Percentiles rank a stretch among this genome's conserved stretches.
These are phyloP conservation scores for Paedocypris sp. DNA, from an alignment of 2,113 vertebrate genomes.

Conservation along the genomic window DNA sequence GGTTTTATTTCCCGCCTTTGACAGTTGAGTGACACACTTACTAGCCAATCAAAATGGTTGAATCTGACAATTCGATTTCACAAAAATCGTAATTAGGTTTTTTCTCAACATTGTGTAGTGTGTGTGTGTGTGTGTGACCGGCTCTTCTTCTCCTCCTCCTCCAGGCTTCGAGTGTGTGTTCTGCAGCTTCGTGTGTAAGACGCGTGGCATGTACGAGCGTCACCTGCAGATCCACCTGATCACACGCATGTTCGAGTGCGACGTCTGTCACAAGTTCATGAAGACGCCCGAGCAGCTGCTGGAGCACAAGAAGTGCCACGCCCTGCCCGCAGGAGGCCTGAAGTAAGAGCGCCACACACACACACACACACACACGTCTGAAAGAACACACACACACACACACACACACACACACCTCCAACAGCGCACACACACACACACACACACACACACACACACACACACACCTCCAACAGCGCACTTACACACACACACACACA, in stretches of 20 bases:
- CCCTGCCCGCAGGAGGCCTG: slow-evolving; percentile 98
- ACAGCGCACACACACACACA: too few relatives aligned
- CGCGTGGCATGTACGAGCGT: slow-evolving; percentile 94
- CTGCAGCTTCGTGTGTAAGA: slow-evolving; percentile 99
- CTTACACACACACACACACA: too few relatives aligned
- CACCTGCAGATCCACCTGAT: slow-evolving; percentile 98
- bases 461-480: too few relatives aligned
- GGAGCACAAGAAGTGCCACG: slow-evolving; percentile 99
- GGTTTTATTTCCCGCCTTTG: too few relatives aligned
- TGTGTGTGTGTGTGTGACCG: neutral
- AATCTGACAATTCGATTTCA: too few relatives aligned
- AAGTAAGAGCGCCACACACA: slow-evolving; percentile 99
- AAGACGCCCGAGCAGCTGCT: slow-evolving; percentile 97
- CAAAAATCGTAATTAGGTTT: too few relatives aligned
- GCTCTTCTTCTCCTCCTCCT: neutral
- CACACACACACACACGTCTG: too few relatives aligned
- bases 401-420: slow-evolving; percentile 22
- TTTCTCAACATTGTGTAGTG: too few relatives aligned
- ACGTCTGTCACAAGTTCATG: slow-evolving; percentile 99
- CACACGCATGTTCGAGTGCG: slow-evolving; percentile 97
- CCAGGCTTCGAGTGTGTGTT: slow-evolving; percentile 97
- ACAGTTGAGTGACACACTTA: too few relatives aligned
- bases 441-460: too few relatives aligned
- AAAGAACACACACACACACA: too few relatives aligned
- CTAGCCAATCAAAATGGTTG: too few relatives aligned